A percentile compares a stretch with the other conserved stretches of the same genome.
phyloP scores from a whole-genome alignment of 2,888 invertebrate genomes.

The Drosophila villosipedis region DNA sequence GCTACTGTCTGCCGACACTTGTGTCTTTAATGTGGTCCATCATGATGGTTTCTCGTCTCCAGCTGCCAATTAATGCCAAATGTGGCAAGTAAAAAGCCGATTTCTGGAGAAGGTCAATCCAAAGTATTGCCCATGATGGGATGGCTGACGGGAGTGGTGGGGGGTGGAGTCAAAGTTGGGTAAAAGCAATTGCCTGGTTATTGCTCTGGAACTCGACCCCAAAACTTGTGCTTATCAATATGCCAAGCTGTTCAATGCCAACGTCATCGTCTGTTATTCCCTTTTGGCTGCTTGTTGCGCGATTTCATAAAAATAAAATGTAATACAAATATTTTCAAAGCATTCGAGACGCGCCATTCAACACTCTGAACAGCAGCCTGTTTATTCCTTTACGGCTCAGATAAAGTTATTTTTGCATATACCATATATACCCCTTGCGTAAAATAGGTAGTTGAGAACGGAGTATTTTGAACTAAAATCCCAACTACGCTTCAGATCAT shows the following conservation, averaged over 20 bases:
- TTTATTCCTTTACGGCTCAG: conserved; percentile 16
- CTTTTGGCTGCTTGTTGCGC: conserved; percentile 15
- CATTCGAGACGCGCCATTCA: conserved; percentile 38
- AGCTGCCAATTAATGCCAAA: conserved; percentile 65
- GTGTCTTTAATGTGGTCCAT: conserved; percentile 40
- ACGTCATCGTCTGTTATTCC: conserved; percentile 34
- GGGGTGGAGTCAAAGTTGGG: conserved; percentile 15
- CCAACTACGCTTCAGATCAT: background rate
- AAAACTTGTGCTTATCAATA: conserved; percentile 69
- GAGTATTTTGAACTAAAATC: background rate
- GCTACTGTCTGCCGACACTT: conserved; percentile 30
- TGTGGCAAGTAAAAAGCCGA: conserved; percentile 52
- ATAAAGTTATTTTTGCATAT: background rate
- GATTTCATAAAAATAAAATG: conserved; percentile 48
- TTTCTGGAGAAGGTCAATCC: conserved; percentile 41
- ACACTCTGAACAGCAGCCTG: conserved; percentile 32
- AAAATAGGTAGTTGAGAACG: background rate
- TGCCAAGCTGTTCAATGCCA: conserved; percentile 29
- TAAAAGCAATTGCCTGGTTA: conserved; percentile 62
- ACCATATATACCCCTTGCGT: background rate
- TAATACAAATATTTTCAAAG: conserved; percentile 53
- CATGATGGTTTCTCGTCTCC: conserved; percentile 29
- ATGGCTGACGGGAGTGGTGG: background rate
- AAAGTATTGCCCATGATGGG: background rate
- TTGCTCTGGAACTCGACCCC: conserved; percentile 42